Evolutionary conservation across 2,113 vertebrate genomes (phyloP).

Genomic region (Odobenus rosmarus): DNA sequence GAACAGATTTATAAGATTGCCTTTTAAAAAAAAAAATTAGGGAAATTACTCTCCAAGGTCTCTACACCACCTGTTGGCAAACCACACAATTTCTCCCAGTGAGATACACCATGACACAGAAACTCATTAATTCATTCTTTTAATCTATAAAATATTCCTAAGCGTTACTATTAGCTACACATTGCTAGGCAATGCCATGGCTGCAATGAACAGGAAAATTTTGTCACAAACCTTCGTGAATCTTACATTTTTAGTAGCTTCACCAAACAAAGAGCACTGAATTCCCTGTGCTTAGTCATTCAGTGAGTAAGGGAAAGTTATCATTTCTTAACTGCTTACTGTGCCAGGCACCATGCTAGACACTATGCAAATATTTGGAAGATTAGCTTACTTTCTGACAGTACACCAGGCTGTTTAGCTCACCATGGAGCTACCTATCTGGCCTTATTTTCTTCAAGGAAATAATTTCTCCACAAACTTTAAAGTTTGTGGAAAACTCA

Average conservation of each 20-base stretch:
- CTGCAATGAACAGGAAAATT: not conserved
- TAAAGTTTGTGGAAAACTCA: not conserved
- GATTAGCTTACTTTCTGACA: not conserved
- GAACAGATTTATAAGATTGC: not conserved
- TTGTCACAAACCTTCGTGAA: not conserved
- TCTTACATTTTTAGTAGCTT: not conserved
- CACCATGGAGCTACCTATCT: not conserved
- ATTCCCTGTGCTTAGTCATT: not conserved
- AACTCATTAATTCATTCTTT: not conserved
- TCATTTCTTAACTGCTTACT: not conserved
- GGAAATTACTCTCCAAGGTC: not conserved
- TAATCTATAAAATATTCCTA: constrained; percentile 36
- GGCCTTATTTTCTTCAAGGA: not conserved
- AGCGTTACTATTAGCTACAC: not conserved
- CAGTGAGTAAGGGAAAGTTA: not conserved
- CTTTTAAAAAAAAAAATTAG: not conserved
- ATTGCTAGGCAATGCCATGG: not conserved
- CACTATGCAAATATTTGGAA: not conserved
- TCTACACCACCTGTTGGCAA: not conserved
- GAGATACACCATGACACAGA: not conserved
- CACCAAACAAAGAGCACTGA: not conserved
- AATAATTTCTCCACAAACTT: not conserved
- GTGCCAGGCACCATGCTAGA: not conserved
- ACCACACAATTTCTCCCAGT: not conserved
- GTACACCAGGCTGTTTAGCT: not conserved